Base-by-base conservation (phyloP, 2,797 vertebrate genomes). In the Cephalopachus bancanus region DNA sequence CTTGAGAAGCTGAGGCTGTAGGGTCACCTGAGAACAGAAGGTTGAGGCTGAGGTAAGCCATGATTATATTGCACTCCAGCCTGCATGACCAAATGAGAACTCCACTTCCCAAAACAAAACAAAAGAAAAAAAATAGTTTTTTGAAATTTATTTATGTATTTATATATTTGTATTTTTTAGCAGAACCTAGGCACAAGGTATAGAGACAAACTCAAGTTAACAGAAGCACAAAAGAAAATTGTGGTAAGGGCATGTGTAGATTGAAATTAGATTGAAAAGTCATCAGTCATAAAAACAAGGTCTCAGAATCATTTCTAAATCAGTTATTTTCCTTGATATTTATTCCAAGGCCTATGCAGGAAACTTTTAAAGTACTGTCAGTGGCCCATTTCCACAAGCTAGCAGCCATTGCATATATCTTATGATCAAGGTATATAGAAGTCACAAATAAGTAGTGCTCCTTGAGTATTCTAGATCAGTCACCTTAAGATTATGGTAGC, bases 291-390 rank as follows among this genome's bases (percentile, higher is more conserved):
- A 49, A 81, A 91, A 87, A 28, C 19, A 44, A 91, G 44, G 44
- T 33, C 60, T 49, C 53, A 79, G 64, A 90, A 60, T 83, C 81
- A 83, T 79, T 96, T 91, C 59, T 15, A 87, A 49, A 80, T 95
- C 12, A 30, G 26, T 89, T 72, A 9, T 83, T 87, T 93, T 64
- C 49, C 75, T 64, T 78, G 33, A 79, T 17, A 60, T 28, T 94
- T 86, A 72, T 75, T 92, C 94, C 65, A 94, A 97, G 17, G 19
- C 51, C 24, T 59, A 62, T 26, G 69, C 22, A 71, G 19, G 19
- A 92, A 69, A 49, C 44, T 3, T 53, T 37, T 49, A 69, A 64
- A 72, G 62, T n/a, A 12, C 24, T 6, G 0, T 80, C 62, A 65
- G 17, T 62, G 65, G 33, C 59, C 28, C 33, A 59, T 69, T 85